These are phyloP conservation scores for Prochilodus magdalenae DNA, from an alignment of 2,113 vertebrate genomes.

Conservation along the genomic window DNA sequence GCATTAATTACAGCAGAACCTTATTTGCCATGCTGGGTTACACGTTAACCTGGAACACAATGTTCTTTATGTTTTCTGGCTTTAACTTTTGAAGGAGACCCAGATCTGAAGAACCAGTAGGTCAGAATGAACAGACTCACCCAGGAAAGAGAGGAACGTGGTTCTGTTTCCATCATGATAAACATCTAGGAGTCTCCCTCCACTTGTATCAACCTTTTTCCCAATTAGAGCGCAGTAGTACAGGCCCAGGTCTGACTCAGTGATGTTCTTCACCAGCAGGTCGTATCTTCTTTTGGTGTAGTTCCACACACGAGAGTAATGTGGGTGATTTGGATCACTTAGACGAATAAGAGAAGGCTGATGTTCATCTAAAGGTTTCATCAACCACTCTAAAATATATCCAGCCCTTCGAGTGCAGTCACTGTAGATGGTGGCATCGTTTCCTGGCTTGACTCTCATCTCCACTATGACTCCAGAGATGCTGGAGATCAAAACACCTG, in stretches of 20 bases:
- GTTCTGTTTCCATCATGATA: conserved; percentile 3
- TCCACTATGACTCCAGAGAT: conserved; percentile 24
- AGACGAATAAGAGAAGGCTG: neutral
- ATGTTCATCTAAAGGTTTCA: conserved; percentile 31
- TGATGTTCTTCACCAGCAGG: conserved; percentile 46
- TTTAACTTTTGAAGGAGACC: neutral
- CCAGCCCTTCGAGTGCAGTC: neutral
- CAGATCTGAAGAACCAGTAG: neutral
- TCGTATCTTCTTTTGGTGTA: neutral
- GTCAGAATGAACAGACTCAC: neutral
- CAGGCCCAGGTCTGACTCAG: neutral
- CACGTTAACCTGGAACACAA: neutral
- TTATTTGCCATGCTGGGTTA: neutral
- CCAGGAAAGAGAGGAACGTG: neutral
- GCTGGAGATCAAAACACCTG: conserved; percentile 25
- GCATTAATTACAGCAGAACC: neutral
- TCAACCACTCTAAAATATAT: neutral
- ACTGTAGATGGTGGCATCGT: neutral
- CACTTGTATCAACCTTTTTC: neutral
- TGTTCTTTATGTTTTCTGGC: neutral
- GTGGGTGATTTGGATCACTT: rapidly evolving
- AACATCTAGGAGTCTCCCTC: neutral
- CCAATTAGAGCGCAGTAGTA: conserved; percentile 50
- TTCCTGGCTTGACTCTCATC: conserved; percentile 36
- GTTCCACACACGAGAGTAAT: neutral